phyloP scores from a whole-genome alignment of 2,113 vertebrate species.

The Carassius carassius region DNA sequence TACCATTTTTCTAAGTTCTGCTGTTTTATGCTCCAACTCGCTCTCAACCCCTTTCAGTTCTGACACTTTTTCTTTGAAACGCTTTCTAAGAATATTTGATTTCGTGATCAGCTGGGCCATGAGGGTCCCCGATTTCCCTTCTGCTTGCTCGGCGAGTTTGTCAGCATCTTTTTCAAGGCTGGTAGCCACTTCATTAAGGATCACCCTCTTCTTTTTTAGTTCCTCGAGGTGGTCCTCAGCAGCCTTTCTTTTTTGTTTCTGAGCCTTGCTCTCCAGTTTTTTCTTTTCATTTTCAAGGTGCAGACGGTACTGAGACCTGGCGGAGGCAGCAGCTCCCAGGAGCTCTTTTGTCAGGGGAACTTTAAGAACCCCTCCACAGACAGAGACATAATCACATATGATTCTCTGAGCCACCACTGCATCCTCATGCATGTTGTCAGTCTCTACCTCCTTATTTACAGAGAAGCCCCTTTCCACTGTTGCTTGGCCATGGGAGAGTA shows the following conservation, averaged over 20 bases:
- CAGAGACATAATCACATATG: constrained; percentile 39
- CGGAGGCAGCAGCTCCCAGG: constrained; percentile 25
- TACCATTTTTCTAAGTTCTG: too few species aligned
- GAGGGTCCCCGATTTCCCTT: constrained; percentile 38
- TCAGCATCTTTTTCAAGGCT: neutral
- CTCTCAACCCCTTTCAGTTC: too few species aligned
- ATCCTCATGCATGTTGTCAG: neutral
- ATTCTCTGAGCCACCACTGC: constrained; percentile 34
- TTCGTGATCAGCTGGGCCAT: constrained; percentile 48
- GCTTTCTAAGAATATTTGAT: constrained; percentile 40
- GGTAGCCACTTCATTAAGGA: constrained; percentile 32
- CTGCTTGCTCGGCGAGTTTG: constrained; percentile 45
- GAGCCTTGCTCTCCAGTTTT: constrained; percentile 34
- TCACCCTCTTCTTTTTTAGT: neutral
- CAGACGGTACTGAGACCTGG: constrained; percentile 30
- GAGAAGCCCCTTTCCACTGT: neutral
- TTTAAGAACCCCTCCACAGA: constrained; percentile 21
- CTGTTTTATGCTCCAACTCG: too few species aligned
- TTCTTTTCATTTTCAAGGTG: too few species aligned
- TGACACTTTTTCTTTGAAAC: too few species aligned
- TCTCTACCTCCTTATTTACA: constrained; percentile 38
- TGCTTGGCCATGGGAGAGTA: constrained; percentile 4
- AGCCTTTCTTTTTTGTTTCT: constrained; percentile 37
- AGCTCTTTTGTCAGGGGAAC: constrained; percentile 41
- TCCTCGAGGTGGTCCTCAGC: too few species aligned